Conservation (phyloP, 2,797 vertebrate genomes). For the Enteromius fasciolatus region DNA sequence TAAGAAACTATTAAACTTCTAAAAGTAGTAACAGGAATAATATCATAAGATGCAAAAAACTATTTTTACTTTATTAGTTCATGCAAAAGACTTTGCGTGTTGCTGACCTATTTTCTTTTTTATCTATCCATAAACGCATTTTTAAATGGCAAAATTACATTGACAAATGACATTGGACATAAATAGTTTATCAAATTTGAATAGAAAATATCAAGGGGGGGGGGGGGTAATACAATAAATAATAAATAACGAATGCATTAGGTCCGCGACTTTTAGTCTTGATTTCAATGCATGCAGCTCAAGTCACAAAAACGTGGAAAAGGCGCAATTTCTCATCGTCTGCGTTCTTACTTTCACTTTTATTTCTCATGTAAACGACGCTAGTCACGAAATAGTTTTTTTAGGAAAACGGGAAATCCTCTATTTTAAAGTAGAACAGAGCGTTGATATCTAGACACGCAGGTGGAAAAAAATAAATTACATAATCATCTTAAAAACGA, state of each 20-base stretch:
- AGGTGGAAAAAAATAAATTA: neutral
- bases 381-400: neutral
- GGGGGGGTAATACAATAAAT: neutral
- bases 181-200: neutral
- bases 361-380: constrained; percentile 6
- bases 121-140: neutral
- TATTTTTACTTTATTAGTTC: neutral
- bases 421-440: neutral
- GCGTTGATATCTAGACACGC: neutral
- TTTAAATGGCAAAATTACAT: neutral
- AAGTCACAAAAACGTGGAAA: constrained; percentile 2
- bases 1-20: neutral
- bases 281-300: neutral
- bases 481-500: neutral
- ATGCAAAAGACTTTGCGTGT: neutral
- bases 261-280: neutral
- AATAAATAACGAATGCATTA: neutral
- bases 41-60: neutral
- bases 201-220: neutral
- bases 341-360: constrained; percentile 46
- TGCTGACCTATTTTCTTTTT: neutral
- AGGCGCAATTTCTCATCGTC: neutral
- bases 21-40: neutral
- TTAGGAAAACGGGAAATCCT: neutral
- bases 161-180: neutral